A percentile compares a stretch with the other conserved stretches of the same genome.
phyloP scores from a whole-genome alignment of 2,113 vertebrate genomes.

The Arenaria interpres region DNA sequence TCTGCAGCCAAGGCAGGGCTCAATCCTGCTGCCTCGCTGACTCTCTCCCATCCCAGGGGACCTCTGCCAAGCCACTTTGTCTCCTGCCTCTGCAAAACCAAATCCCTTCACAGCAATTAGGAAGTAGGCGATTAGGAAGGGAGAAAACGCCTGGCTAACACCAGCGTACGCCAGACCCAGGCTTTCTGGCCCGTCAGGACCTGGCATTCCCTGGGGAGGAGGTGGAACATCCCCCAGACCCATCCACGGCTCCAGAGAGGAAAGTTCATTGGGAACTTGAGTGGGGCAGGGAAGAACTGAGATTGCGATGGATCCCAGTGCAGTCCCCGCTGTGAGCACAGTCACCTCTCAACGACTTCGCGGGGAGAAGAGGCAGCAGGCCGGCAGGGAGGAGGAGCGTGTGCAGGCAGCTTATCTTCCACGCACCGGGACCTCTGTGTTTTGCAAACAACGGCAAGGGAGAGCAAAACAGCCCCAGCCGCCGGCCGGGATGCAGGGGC shows the following conservation, averaged over 20 bases:
- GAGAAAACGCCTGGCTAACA: neutral
- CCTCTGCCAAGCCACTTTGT: neutral
- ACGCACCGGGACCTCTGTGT: neutral
- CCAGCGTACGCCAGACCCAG: neutral
- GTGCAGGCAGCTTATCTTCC: neutral
- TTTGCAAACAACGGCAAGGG: neutral
- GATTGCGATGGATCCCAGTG: neutral
- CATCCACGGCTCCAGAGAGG: neutral
- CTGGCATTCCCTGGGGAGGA: neutral
- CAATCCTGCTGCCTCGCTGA: neutral
- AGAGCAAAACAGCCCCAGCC: neutral
- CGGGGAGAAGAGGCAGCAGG: neutral
- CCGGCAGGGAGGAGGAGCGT: neutral
- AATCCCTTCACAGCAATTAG: neutral
- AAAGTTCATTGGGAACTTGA: neutral
- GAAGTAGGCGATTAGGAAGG: neutral
- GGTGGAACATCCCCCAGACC: neutral
- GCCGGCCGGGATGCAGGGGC: rapidly evolving
- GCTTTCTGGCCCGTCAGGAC: neutral
- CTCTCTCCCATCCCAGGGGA: neutral
- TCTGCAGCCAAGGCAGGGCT: slow-evolving; percentile 10
- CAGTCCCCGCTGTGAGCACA: rapidly evolving
- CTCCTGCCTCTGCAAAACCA: neutral
- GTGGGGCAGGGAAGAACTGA: neutral
- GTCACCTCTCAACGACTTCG: neutral